phyloP scores from a whole-genome alignment of 2,797 vertebrate genomes.

The Sebastes ruberrimus region DNA sequence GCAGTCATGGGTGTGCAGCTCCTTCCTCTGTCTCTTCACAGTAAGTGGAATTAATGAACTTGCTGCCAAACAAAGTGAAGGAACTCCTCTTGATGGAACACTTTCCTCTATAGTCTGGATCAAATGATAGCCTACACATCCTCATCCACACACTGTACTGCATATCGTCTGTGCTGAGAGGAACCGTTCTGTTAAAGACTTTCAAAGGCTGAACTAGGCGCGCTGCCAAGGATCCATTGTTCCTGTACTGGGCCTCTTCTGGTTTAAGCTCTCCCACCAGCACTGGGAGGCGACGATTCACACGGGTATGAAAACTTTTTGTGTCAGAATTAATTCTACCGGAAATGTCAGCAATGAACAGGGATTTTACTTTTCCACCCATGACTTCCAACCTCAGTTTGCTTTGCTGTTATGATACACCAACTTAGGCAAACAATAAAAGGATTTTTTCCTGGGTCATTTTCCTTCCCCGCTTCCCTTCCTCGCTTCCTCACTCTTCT shows the following conservation, averaged over 20 bases:
- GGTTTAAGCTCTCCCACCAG: conserved; percentile 5
- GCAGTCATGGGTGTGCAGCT: not conserved
- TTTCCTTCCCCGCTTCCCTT: not conserved
- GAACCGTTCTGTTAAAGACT: conserved; percentile 32
- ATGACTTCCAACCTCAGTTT: conserved; percentile 9
- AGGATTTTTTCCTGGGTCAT: not conserved
- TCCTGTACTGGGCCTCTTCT: not conserved
- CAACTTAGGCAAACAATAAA: conserved; percentile 18
- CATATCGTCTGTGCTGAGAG: conserved; percentile 13
- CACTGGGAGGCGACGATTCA: conserved; percentile 17
- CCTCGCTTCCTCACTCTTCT: conserved; percentile 10
- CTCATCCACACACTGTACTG: not conserved
- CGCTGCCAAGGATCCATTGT: conserved; percentile 39
- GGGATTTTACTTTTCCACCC: conserved; percentile 7
- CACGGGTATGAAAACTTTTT: conserved; percentile 11
- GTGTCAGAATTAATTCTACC: conserved; percentile 16
- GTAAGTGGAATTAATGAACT: conserved; percentile 30
- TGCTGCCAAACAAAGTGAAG: conserved; percentile 23
- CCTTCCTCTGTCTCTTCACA: conserved; percentile 5
- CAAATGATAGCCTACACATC: conserved; percentile 47
- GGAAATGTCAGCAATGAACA: conserved; percentile 27
- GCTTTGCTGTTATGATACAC: not conserved
- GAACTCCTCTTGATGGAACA: conserved; percentile 16
- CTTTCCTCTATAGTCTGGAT: conserved; percentile 43
- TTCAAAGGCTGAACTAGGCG: conserved; percentile 40